These are phyloP conservation scores for Todiramphus saurophagus DNA, from an alignment of 2,113 vertebrate species.

Conservation along the genomic window DNA sequence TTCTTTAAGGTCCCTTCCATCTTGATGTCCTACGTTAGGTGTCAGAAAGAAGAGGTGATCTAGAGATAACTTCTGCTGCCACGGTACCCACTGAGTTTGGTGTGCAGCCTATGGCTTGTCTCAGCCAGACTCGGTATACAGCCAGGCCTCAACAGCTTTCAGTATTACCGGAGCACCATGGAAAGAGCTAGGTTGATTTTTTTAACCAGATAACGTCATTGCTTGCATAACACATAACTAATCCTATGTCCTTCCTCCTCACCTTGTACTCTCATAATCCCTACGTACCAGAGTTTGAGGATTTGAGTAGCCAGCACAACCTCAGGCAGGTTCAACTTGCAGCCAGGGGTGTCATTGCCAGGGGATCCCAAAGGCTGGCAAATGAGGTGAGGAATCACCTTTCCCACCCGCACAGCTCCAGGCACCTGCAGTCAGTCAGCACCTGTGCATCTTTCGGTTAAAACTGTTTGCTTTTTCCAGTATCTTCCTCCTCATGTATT, in stretches of 20 bases:
- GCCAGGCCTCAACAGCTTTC: not conserved
- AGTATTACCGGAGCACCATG: not conserved
- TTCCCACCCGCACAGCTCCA: not conserved
- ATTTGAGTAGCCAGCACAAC: not conserved
- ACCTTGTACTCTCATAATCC: rapidly evolving
- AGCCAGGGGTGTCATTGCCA: not conserved
- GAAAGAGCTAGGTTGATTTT: not conserved
- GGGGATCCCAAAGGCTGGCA: not conserved
- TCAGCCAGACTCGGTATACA: not conserved
- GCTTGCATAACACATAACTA: not conserved
- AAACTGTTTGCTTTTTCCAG: not conserved
- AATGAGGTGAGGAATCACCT: not conserved
- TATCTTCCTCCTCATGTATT: not conserved
- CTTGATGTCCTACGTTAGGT: rapidly evolving
- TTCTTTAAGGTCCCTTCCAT: not conserved
- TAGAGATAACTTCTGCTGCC: not conserved
- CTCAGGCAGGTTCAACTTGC: not conserved
- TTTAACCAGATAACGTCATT: not conserved
- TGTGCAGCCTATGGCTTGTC: not conserved
- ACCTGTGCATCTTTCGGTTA: not conserved
- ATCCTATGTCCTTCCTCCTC: not conserved
- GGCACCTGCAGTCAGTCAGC: not conserved
- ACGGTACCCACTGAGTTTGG: not conserved
- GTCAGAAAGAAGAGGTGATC: not conserved
- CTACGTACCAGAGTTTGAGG: not conserved